Conservation (phyloP, 1,140 invertebrate genomes). For the Lucilia sericata region DNA sequence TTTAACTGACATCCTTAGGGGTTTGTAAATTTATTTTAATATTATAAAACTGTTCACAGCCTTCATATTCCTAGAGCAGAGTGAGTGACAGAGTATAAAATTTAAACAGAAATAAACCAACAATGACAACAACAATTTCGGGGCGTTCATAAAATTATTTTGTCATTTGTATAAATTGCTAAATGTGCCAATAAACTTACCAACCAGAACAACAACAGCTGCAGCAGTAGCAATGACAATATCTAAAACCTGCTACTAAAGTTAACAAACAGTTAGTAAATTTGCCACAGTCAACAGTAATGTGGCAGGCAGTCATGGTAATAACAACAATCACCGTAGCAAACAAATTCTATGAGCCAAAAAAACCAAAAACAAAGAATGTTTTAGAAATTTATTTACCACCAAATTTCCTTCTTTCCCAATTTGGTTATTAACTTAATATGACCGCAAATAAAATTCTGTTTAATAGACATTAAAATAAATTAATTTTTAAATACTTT, state of each 20-base stretch:
- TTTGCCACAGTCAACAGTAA: not conserved
- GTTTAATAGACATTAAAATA: not conserved
- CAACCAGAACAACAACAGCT: not conserved
- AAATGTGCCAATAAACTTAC: not conserved
- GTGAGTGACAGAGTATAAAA: not conserved
- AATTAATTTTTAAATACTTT: too few relatives aligned
- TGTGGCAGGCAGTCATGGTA: not conserved
- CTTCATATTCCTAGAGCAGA: not conserved
- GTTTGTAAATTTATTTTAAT: not conserved
- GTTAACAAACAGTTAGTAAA: too few relatives aligned
- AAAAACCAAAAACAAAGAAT: not conserved
- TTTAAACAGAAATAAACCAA: not conserved
- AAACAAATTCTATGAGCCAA: slow-evolving; percentile 6
- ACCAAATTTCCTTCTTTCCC: not conserved
- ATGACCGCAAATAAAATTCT: not conserved
- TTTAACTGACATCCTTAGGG: not conserved
- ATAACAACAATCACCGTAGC: not conserved
- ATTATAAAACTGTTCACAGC: not conserved
- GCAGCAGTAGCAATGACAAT: not conserved
- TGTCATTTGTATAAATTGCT: slow-evolving; percentile 14
- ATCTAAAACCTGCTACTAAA: not conserved
- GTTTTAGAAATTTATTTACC: not conserved
- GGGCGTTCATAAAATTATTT: not conserved
- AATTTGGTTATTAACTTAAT: slow-evolving; percentile 11
- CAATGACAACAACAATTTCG: not conserved